Base-by-base conservation (phyloP, 2,113 vertebrate genomes). In the Orthonyx spaldingii region DNA sequence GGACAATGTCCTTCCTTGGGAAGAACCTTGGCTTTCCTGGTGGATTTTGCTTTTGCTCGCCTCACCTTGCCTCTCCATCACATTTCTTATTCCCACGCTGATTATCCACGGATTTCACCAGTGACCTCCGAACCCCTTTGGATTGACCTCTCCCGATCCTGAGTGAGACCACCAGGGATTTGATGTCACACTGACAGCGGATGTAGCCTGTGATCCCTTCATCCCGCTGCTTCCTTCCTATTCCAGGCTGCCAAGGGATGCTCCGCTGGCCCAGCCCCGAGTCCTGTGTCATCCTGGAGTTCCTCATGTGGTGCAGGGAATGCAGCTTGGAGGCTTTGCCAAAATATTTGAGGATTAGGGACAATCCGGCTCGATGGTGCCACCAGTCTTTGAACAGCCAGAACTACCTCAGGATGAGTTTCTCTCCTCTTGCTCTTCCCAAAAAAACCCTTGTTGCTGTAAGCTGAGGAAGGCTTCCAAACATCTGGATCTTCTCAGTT, bases 151-250 rank as follows among this genome's bases (percentile, higher is more conserved):
- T 66, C 76, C 65, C 17, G 35, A n/a, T 56, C 33, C 44, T 16
- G 23, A 76, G 9, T 0, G 11, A 75, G 47, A 39, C 24, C n/a
- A 19, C 1, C 21, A n/a, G 49, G 35, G 33, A 26, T n/a, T 22
- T 19, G 50, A 37, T 2, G 0, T 75, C 61, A 2, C 7, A n/a
- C n/a, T 30, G n/a, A 27, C 7, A 19, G 27, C 1, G 4, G 52
- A 13, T 70, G 37, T 8, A 44, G 17, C 24, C 69, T 46, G 52
- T 16, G 32, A 72, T 68, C 63, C 35, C 71, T 66, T 52, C 35
- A 26, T 30, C 23, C 33, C 16, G 13, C 72, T 47, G 21, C 27
- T 81, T 59, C 52, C 28, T 85, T 93, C 49, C 78, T 47, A 41
- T 57, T 90, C 61, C 35, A 26, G 53, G 46, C 41, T 90, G 30